Conservation (phyloP, 1,140 invertebrate species). For the Drepana arcuata region DNA sequence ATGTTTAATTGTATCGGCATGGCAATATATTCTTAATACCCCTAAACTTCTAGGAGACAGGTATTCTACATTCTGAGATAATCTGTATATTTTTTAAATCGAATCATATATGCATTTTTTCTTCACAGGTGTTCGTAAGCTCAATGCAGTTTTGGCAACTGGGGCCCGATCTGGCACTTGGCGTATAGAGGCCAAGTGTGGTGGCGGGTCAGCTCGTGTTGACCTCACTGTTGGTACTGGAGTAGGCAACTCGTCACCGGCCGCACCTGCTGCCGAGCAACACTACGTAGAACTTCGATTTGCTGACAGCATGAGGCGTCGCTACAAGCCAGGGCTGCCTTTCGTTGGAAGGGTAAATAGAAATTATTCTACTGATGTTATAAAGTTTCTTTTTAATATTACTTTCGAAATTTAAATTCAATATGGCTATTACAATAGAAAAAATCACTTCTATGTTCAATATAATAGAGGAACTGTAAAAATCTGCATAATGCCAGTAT, state of each 20-base stretch:
- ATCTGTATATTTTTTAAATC: too few species aligned
- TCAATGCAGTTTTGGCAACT: constrained; percentile 66
- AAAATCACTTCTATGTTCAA: constrained; percentile 5
- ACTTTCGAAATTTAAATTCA: too few species aligned
- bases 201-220: constrained; percentile 64
- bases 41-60: too few species aligned
- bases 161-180: constrained; percentile 72
- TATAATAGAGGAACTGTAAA: too few species aligned
- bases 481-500: too few species aligned
- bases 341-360: constrained; percentile 76
- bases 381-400: too few species aligned
- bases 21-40: too few species aligned
- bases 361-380: too few species aligned
- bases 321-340: constrained; percentile 77
- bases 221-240: constrained; percentile 48
- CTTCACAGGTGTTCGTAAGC: constrained; percentile 75
- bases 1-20: too few species aligned
- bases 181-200: constrained; percentile 73
- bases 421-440: too few species aligned
- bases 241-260: constrained; percentile 57
- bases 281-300: constrained; percentile 78
- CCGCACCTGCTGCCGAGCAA: constrained; percentile 75
- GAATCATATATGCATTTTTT: too few species aligned
- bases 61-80: too few species aligned
- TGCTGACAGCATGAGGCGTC: constrained; percentile 73